Evolutionary conservation across 2,797 vertebrate species (phyloP).

Genomic region (Micrastur ruficollis): DNA sequence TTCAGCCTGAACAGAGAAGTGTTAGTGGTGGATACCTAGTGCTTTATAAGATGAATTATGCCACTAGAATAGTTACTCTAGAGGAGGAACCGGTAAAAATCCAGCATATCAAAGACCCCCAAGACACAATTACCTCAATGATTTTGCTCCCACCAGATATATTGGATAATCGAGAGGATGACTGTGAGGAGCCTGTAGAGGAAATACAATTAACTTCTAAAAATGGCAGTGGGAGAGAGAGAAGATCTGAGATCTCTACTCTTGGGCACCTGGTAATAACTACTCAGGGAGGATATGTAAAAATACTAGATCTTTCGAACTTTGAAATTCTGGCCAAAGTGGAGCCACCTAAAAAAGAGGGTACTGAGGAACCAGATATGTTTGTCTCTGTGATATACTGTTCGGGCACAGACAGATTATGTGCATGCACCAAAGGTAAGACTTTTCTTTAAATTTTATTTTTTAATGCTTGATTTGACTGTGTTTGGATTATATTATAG

Average conservation of each 20-base stretch:
- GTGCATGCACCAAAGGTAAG: constrained; percentile 98
- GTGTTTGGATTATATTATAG: neutral
- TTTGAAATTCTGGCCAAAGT: constrained; percentile 97
- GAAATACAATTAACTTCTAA: constrained; percentile 83
- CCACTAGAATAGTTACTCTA: constrained; percentile 94
- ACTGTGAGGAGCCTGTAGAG: constrained; percentile 90
- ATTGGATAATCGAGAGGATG: constrained; percentile 93
- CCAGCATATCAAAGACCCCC: constrained; percentile 94
- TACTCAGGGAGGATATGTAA: constrained; percentile 93
- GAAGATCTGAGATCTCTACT: constrained; percentile 82
- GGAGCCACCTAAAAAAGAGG: constrained; percentile 94
- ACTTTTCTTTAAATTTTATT: neutral
- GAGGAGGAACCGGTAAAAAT: constrained; percentile 95
- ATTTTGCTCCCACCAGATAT: constrained; percentile 96
- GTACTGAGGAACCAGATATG: constrained; percentile 88
- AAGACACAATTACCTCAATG: constrained; percentile 94
- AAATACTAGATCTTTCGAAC: constrained; percentile 95
- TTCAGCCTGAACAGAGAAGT: constrained; percentile 77
- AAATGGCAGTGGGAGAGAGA: constrained; percentile 82
- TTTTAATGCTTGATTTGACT: neutral
- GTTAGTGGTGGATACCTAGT: constrained; percentile 92
- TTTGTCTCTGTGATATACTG: constrained; percentile 99
- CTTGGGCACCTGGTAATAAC: constrained; percentile 96
- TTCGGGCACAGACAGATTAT: constrained; percentile 97
- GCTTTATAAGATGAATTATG: constrained; percentile 98